Evolutionary conservation across 1,140 invertebrate species (phyloP), one percentile per base, ranked within the genome.

Genomic region (Drosophila pachea): DNA sequence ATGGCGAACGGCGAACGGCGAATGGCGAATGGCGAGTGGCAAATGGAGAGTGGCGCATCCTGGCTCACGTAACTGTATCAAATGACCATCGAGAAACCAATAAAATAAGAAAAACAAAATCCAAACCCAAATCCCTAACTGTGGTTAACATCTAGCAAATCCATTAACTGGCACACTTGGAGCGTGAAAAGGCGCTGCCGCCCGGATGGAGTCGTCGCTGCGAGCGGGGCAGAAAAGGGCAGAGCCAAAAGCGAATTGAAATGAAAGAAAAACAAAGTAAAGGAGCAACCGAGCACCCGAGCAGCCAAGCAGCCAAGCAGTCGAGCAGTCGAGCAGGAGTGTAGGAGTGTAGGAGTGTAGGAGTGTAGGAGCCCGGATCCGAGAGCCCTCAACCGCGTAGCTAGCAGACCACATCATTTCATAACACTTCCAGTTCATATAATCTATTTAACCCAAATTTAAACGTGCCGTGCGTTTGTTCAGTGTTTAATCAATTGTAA

Each of bases 361-460:
- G 5, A 32, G 35, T 7, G 11, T 22, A 8, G 12, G 11, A 53
- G 16, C 2, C 29, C 7, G 35, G 49, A 64, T 60, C 73, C 73
- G 71, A 76, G 64, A 66, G 4, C 40, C 40, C 40, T 5, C 6
- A 42, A 11, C 22, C 22, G 22, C 22, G 22, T 22, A 63, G 48
- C 65, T 45, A 65, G 62, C 76, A 35, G 73, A 79, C 76, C 79
- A 79, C 79, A 84, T 84, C 73, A 84, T 86, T 84, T 84, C 79
- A 76, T 84, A 84, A 84, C 81, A 84, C 81, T 84, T 84, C 81
- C 76, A 84, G 76, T 81, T 84, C 81, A 86, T 86, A 79, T 79
- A 86, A 86, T 84, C 76, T 81, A 79, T 86, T 86, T 81, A 84
- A 86, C 81, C 76, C 81, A 86, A 84, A 83, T 83, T 83, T 83